Evolutionary conservation across 1,140 invertebrate species (phyloP).

Genomic region (Bombus haemorrhoidalis): DNA sequence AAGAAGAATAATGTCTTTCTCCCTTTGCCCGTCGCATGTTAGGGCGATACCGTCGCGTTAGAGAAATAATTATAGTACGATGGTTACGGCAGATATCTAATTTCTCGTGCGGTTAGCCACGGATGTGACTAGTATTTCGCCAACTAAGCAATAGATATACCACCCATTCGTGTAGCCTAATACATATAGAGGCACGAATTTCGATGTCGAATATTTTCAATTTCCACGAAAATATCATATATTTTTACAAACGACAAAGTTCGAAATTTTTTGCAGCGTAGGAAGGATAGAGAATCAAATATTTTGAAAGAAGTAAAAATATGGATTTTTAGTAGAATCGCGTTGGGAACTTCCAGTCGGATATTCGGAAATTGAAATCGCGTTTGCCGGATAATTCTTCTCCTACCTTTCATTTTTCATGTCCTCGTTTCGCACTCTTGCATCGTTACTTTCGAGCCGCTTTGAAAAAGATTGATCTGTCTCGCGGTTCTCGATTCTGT

Average conservation of each 20-base stretch:
- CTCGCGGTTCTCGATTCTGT: neutral
- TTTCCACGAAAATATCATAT: neutral
- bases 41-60: too few relatives aligned
- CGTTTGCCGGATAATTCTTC: neutral
- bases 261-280: neutral
- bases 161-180: neutral
- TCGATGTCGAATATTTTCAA: neutral
- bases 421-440: neutral
- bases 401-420: neutral
- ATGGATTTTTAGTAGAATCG: neutral
- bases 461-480: constrained; percentile 7
- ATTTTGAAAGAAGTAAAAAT: neutral
- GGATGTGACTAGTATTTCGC: neutral
- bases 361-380: neutral
- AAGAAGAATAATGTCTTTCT: neutral
- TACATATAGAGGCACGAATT: neutral
- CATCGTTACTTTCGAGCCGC: too few relatives aligned
- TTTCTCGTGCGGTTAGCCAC: neutral
- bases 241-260: neutral
- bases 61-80: neutral
- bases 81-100: neutral
- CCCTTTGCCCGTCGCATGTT: neutral
- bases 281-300: neutral
- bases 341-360: neutral
- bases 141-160: neutral